These are phyloP conservation scores for Lochmaea crataegi DNA, from an alignment of 2,888 invertebrate species.

Conservation along the genomic window DNA sequence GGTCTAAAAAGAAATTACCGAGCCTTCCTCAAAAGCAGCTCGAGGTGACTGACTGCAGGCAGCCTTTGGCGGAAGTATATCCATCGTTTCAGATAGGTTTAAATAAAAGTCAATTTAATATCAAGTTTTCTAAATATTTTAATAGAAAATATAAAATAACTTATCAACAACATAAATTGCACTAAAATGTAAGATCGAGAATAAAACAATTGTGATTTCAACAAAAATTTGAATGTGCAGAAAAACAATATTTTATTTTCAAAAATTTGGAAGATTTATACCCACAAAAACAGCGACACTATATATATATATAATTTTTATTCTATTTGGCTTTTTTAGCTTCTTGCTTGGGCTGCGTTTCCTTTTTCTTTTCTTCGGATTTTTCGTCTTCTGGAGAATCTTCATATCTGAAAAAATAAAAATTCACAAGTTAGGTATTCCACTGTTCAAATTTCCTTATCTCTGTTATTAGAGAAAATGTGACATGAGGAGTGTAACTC, in stretches of 20 bases:
- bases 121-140: slow-evolving; percentile 30
- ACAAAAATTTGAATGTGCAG: slow-evolving; percentile 18
- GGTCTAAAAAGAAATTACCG: no score
- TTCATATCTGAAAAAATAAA: slow-evolving; percentile 70
- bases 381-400: slow-evolving; percentile 72
- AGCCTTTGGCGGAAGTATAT: no score
- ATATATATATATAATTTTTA: slow-evolving; percentile 10
- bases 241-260: slow-evolving; percentile 16
- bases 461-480: background rate
- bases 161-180: slow-evolving; percentile 41
- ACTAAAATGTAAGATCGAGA: slow-evolving; percentile 13
- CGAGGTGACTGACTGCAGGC: no score
- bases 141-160: slow-evolving; percentile 44
- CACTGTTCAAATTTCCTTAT: no score
- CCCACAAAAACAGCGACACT: slow-evolving; percentile 17
- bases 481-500: no score
- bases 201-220: slow-evolving; percentile 13
- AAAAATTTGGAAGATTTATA: slow-evolving; percentile 28
- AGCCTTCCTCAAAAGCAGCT: no score
- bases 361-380: slow-evolving; percentile 62
- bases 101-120: background rate
- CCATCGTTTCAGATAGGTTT: no score
- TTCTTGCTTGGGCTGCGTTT: slow-evolving; percentile 60
- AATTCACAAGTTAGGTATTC: background rate
- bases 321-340: slow-evolving; percentile 60